Base-by-base conservation (phyloP, 1,140 invertebrate species). In the Chrysoperla carnea region DNA sequence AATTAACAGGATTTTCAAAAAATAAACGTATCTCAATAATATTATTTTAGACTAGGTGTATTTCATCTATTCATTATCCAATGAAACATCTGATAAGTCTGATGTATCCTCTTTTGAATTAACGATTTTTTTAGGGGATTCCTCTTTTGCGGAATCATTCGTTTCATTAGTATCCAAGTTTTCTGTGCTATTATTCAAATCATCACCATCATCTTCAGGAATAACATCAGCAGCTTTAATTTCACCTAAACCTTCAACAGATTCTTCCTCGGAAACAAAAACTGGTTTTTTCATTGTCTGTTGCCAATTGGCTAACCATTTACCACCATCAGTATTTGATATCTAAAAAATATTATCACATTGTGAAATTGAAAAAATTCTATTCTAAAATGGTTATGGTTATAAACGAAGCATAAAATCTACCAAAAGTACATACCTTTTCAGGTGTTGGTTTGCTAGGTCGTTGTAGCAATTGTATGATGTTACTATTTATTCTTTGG, bases 191-290 rank as follows among this genome's bases (percentile, higher is more conserved):
- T 23, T 23, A 5, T 33, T 33, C 3, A 12, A 11, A 33, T 33
- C n/a, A 11, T 9, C 31, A 9, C n/a, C 31, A 12, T 33, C n/a
- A 33, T 41, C 40, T 29, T 23, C 28, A 13, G 55, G 52, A 23
- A 54, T 55, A 15, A 57, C 57, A 17, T 51, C 52, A 51, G 58
- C 56, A 8, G 57, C 58, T 36, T 59, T 55, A 13, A 60, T 55
- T 52, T 60, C 58, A 4, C 58, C 58, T 29, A 56, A 43, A n/a
- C 47, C 58, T 41, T 41, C 40, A 5, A 40, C 11, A 15, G 27
- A 6, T 6, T 11, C 31, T 9, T 33, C 31, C 5, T 23, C 17
- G 5, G 17, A 23, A 23, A 23, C 17, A 23, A 23, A 23, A 23
- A 23, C 17, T 27, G 36, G 2, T 11, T 15, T 13, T 13, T 42